Evolutionary conservation across 2,888 invertebrate species (phyloP).

Genomic region (Desoria tigrina): DNA sequence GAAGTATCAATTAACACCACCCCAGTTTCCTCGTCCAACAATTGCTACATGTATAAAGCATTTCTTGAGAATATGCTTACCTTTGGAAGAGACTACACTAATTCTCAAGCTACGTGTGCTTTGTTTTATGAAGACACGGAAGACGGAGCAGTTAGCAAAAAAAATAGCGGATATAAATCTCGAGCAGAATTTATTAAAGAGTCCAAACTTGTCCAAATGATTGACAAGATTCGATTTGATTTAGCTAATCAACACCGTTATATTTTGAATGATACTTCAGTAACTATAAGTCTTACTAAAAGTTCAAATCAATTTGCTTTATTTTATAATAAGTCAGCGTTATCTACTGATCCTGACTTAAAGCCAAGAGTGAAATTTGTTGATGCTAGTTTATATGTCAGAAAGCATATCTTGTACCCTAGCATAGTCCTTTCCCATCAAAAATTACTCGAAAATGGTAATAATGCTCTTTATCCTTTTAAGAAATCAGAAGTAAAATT

Average conservation of each 20-base stretch:
- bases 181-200: constrained; percentile 17
- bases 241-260: constrained; percentile 33
- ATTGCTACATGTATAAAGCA: constrained; percentile 28
- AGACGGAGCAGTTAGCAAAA: background rate
- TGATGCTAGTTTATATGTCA: constrained; percentile 43
- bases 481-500: constrained; percentile 40
- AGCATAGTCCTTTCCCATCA: constrained; percentile 47
- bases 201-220: constrained; percentile 32
- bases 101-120: constrained; percentile 26
- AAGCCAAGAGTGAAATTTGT: constrained; percentile 41
- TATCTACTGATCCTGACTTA: background rate
- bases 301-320: constrained; percentile 27
- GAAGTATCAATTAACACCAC: constrained; percentile 28
- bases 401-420: constrained; percentile 42
- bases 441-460: constrained; percentile 37
- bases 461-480: constrained; percentile 47
- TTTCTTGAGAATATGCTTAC: constrained; percentile 25
- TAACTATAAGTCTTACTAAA: constrained; percentile 32
- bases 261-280: constrained; percentile 35
- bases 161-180: constrained; percentile 26
- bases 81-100: constrained; percentile 9
- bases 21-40: constrained; percentile 17
- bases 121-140: constrained; percentile 31
- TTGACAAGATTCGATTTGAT: constrained; percentile 38
- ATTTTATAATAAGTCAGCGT: constrained; percentile 9